Evolutionary conservation across 2,113 vertebrate genomes (phyloP).

Genomic region (Gallinago paraguaiae): DNA sequence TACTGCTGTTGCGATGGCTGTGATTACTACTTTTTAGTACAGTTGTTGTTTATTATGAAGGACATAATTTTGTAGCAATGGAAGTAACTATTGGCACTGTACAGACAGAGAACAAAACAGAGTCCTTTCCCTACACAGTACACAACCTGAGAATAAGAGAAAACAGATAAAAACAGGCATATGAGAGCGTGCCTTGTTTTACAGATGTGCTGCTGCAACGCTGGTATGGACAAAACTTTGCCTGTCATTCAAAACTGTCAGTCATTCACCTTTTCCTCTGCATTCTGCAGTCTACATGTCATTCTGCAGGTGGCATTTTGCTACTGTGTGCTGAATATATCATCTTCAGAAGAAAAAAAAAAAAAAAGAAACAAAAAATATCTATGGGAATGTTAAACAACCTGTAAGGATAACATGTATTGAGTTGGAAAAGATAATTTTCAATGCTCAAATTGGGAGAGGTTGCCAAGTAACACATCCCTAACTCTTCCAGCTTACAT

Average conservation of each 20-base stretch:
- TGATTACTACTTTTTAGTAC: background rate
- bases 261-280: background rate
- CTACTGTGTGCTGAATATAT: background rate
- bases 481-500: background rate
- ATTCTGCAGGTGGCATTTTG: background rate
- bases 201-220: background rate
- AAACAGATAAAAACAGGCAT: background rate
- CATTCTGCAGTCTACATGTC: background rate
- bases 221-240: background rate
- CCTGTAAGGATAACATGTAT: background rate
- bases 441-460: background rate
- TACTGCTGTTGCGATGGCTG: background rate
- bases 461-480: background rate
- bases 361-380: too few species aligned
- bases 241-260: background rate
- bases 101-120: background rate
- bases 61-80: background rate
- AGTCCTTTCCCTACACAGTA: background rate
- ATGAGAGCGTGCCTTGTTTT: background rate
- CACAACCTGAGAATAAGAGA: background rate
- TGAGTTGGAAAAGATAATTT: background rate
- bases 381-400: rapidly evolving
- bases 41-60: background rate
- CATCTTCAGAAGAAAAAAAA: background rate
- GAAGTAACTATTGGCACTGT: background rate